phyloP scores from a whole-genome alignment of 1,140 invertebrate species.

The Anoplolepis gracilipes region DNA sequence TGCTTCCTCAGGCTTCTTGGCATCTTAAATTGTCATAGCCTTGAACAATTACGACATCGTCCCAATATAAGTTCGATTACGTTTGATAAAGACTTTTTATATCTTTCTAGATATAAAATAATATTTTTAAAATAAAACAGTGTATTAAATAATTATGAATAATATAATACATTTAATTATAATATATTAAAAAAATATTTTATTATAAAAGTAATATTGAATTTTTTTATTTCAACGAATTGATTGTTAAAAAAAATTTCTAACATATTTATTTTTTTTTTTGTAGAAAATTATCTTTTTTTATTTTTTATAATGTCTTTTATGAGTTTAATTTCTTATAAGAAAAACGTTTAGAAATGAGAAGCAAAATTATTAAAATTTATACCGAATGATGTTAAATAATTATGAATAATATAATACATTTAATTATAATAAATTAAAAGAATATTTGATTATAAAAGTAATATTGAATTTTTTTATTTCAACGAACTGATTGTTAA shows the following conservation, averaged over 20 bases:
- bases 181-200: background rate
- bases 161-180: background rate
- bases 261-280: background rate
- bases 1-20: background rate
- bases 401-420: background rate
- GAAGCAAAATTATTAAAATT: background rate
- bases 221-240: too few relatives aligned
- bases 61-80: background rate
- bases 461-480: background rate
- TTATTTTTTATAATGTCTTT: background rate
- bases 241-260: background rate
- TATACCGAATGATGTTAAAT: background rate
- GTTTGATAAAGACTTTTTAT: background rate
- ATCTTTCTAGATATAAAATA: background rate
- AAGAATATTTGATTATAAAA: background rate
- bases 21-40: constrained; percentile 11
- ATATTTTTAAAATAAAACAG: background rate
- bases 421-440: background rate
- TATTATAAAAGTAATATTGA: background rate
- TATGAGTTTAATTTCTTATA: background rate
- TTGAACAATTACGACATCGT: constrained; percentile 19
- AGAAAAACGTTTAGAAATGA: background rate
- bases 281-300: background rate
- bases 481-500: background rate
- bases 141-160: background rate